Conservation (phyloP, 2,113 vertebrate genomes). For the Psephotus haematonotus region DNA sequence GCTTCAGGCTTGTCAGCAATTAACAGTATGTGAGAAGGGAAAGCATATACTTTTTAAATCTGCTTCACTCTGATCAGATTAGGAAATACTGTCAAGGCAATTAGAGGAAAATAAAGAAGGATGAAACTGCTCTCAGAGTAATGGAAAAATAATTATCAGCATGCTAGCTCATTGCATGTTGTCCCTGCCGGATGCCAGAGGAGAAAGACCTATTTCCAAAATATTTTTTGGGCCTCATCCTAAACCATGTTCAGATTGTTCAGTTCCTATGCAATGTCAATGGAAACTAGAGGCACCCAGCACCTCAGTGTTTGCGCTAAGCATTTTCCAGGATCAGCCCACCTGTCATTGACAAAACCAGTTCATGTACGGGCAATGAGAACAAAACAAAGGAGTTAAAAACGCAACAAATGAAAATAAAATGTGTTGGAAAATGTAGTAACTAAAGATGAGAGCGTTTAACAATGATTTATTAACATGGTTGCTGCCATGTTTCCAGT, state of each 20-base stretch:
- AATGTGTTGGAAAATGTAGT: neutral
- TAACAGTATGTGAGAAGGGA: neutral
- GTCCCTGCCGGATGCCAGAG: neutral
- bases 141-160: slow-evolving; percentile 50
- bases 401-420: neutral
- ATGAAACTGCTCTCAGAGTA: slow-evolving; percentile 16
- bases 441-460: neutral
- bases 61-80: neutral
- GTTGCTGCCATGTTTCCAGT: neutral
- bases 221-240: neutral
- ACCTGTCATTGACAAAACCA: neutral
- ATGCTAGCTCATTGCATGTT: neutral
- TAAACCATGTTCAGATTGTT: neutral
- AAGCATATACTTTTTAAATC: neutral
- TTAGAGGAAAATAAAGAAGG: slow-evolving; percentile 33
- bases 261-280: neutral
- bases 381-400: neutral
- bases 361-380: neutral
- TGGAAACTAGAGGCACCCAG: neutral
- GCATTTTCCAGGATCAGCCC: neutral
- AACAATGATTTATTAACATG: accelerated
- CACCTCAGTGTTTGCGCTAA: neutral
- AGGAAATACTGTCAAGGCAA: slow-evolving; percentile 12
- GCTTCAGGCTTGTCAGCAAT: neutral
- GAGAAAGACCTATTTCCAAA: slow-evolving; percentile 15